Evolutionary conservation across 2,797 vertebrate species (phyloP), one percentile per base, ranked within the genome.

Genomic region (Sciurus vulgaris): DNA sequence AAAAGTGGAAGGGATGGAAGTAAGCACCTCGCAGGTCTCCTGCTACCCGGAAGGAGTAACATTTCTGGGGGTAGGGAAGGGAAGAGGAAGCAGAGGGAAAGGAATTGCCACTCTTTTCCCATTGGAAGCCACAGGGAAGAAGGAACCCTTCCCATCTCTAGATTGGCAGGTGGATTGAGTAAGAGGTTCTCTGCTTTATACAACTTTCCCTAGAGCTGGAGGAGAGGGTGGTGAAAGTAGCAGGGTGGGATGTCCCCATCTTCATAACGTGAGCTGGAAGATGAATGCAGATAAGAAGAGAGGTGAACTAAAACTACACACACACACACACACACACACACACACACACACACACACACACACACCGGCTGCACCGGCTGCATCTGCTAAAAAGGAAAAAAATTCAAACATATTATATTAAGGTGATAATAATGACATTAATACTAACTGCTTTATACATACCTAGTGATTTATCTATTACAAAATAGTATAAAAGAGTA

Each of bases 201-300:
- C 26, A 88, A 67, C 38, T 44, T 89, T 69, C 30, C 44, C 24
- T 35, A 89, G 74, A 79, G 38, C 12, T 24, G 6, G 17, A 82
- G 44, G 47, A 77, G 49, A 89, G 12, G 8, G 51, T 22, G 13
- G 78, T 93, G 30, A 41, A 89, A 93, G 30, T 7, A 35, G 41
- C 70, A 51, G 70, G 15, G 77, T 78, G 85, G 22, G 90, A 63
- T 38, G 49, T 79, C 18, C 49, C 33, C 15, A 49, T 85, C 74
- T 95, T 85, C 28, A 44, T 54, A 20, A 3, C 90, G 81, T 93
- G 78, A 69, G 70, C 67, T 93, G 13, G 77, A 88, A 94, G 89
- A 63, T 54, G 47, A 90, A 76, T 49, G 13, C n/a, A 49, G 76
- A 54, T 67, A 26, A 93, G 59, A 93, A 88, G 44, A 72, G 10